Conservation (phyloP, 2,113 vertebrate genomes). For the Chionis minor region DNA sequence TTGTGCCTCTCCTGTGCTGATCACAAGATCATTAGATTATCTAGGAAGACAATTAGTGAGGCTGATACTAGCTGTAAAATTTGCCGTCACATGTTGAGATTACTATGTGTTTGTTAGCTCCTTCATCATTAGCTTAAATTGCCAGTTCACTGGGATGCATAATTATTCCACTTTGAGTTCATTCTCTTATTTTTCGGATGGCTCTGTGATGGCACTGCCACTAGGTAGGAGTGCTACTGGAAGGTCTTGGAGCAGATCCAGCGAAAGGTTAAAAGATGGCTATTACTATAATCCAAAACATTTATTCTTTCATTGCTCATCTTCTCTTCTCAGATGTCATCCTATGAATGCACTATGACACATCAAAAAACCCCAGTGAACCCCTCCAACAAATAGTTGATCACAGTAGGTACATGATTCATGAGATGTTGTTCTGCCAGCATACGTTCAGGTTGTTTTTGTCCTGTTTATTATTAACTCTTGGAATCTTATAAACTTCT, state of each 20-base stretch:
- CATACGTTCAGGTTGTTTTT: background rate
- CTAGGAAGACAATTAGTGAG: background rate
- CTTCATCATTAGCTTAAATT: background rate
- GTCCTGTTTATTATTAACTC: constrained; percentile 37
- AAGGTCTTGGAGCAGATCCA: background rate
- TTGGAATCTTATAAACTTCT: background rate
- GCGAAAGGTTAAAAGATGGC: background rate
- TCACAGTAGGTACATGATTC: constrained; percentile 26
- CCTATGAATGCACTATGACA: constrained; percentile 14
- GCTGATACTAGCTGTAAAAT: background rate
- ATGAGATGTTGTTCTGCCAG: background rate
- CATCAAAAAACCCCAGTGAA: constrained; percentile 10
- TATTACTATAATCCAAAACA: background rate
- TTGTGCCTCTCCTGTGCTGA: background rate
- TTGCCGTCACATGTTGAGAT: background rate
- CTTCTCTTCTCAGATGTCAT: background rate
- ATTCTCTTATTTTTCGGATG: background rate
- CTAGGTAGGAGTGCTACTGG: background rate
- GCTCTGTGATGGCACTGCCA: background rate
- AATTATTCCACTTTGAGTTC: background rate
- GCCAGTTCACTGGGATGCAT: background rate
- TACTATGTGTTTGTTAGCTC: background rate
- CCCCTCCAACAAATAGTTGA: constrained; percentile 37
- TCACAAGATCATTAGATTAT: background rate
- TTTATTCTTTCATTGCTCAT: constrained; percentile 24